phyloP scores from a whole-genome alignment of 2,888 invertebrate species.

The Drosophila tanythrix region DNA sequence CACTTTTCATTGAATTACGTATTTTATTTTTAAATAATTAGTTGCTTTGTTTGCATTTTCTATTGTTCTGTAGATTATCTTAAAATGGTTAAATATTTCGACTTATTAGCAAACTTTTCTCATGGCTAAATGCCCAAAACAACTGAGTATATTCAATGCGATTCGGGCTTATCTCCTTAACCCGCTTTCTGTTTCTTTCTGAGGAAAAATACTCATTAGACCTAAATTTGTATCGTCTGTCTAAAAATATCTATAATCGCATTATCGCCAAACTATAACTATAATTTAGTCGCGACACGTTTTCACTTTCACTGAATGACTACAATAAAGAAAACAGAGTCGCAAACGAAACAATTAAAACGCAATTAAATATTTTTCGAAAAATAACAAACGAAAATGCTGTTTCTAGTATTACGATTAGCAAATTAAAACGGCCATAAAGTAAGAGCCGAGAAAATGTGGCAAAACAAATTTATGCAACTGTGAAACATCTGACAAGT shows the following conservation, averaged over 20 bases:
- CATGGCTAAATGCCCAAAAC: conserved; percentile 1
- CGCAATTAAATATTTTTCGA: conserved; percentile 65
- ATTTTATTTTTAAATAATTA: not conserved
- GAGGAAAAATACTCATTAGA: not conserved
- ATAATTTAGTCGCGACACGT: conserved; percentile 58
- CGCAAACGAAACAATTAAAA: conserved; percentile 65
- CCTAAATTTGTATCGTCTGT: not conserved
- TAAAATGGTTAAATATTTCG: not conserved
- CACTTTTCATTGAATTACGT: not conserved
- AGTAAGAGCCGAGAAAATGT: conserved; percentile 39
- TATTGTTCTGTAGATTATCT: conserved; percentile 1
- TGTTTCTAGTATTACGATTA: conserved; percentile 31
- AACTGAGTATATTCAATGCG: not conserved
- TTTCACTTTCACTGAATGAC: conserved; percentile 64
- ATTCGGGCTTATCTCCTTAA: not conserved
- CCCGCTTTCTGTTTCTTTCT: conserved; percentile 1
- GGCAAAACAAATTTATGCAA: conserved; percentile 71
- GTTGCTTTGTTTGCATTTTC: not conserved
- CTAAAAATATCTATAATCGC: conserved; percentile 50
- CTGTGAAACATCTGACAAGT: conserved; percentile 55
- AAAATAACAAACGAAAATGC: conserved; percentile 30
- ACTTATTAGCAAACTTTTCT: conserved; percentile 2
- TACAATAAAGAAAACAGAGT: conserved; percentile 39
- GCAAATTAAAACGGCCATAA: conserved; percentile 43
- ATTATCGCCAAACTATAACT: conserved; percentile 64